These are phyloP conservation scores for Alethe diademata DNA, from an alignment of 2,113 vertebrate species.

Conservation along the genomic window DNA sequence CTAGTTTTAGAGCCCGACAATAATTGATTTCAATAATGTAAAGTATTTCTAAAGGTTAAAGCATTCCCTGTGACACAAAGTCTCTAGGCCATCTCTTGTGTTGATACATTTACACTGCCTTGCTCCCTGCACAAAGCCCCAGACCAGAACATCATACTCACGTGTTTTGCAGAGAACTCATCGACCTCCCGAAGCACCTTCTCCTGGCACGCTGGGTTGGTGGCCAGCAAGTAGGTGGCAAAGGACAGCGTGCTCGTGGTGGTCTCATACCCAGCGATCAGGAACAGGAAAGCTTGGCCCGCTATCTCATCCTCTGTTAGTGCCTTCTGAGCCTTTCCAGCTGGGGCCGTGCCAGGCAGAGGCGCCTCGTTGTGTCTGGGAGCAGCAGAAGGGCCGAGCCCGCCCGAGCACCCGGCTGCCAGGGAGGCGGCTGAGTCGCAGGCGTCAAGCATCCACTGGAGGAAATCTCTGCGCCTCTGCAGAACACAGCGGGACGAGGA, in stretches of 20 bases:
- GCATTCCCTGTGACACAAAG: neutral
- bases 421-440: conserved; percentile 21
- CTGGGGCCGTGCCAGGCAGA: neutral
- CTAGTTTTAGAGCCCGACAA: neutral
- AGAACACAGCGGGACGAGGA: neutral
- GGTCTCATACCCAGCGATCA: conserved; percentile 90
- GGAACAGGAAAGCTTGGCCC: conserved; percentile 90
- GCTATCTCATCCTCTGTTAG: conserved; percentile 88
- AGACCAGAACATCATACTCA: conserved; percentile 68
- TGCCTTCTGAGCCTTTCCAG: conserved; percentile 28
- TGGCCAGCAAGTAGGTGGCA: conserved; percentile 87
- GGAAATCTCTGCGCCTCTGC: conserved; percentile 90
- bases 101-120: no score
- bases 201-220: conserved; percentile 83
- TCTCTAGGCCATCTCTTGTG: neutral
- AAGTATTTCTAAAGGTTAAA: neutral
- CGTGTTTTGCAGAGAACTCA: conserved; percentile 79
- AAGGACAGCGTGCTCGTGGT: conserved; percentile 86
- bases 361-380: neutral
- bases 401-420: conserved; percentile 69
- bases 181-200: conserved; percentile 85
- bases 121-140: neutral
- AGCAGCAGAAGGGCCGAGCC: conserved; percentile 40
- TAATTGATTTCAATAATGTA: neutral
- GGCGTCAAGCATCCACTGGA: conserved; percentile 89